phyloP scores from a whole-genome alignment of 2,888 invertebrate species.

The Adineta ricciae region DNA sequence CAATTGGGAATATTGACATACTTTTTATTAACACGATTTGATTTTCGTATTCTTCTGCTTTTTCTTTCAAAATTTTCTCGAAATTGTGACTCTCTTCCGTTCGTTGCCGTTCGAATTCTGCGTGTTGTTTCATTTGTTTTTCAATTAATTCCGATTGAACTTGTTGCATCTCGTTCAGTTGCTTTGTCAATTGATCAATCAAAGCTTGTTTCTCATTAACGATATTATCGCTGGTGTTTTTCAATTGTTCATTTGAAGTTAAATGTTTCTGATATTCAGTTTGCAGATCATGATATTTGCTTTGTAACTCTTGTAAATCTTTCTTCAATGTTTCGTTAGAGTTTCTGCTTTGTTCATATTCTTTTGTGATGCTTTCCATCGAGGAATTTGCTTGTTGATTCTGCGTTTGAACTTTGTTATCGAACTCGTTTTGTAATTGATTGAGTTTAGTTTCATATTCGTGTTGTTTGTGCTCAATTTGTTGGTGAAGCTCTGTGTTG shows the following conservation, averaged over 20 bases:
- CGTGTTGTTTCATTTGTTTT: background rate
- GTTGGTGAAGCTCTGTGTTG: background rate
- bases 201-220: slow-evolving; percentile 1
- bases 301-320: background rate
- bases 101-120: background rate
- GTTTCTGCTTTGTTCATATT: background rate
- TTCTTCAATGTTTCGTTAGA: background rate
- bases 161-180: background rate
- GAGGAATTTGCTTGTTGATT: background rate
- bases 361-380: background rate
- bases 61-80: background rate
- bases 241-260: background rate
- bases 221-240: background rate
- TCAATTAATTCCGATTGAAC: background rate
- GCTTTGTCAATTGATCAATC: background rate
- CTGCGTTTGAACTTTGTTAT: background rate
- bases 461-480: background rate
- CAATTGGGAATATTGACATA: too few relatives aligned
- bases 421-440: background rate
- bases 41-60: background rate
- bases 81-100: background rate
- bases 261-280: background rate
- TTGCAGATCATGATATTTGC: background rate
- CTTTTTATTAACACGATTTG: background rate
- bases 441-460: background rate